Percentiles rank a stretch among this genome's conserved stretches.
Evolutionary conservation across 2,797 vertebrate species (phyloP).

Genomic region (Champsocephalus gunnari): DNA sequence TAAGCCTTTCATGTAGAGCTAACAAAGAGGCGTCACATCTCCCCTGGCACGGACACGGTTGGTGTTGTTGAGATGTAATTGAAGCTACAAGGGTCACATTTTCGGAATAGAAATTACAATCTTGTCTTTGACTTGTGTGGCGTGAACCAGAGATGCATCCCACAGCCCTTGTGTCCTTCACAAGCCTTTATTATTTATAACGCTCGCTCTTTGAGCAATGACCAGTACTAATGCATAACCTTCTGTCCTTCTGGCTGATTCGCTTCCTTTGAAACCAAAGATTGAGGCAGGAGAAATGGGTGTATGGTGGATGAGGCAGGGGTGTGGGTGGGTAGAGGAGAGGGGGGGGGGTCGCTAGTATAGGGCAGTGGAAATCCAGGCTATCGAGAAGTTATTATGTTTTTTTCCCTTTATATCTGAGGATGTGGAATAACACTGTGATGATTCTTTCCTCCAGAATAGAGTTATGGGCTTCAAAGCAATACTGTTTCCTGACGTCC

Average conservation of each 20-base stretch:
- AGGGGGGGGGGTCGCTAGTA: constrained; percentile 57
- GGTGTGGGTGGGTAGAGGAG: constrained; percentile 64
- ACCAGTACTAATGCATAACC: constrained; percentile 99
- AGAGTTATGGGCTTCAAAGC: constrained; percentile 86
- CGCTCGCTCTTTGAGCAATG: constrained; percentile 98
- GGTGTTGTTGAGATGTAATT: constrained; percentile 81
- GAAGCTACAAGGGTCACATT: constrained; percentile 87
- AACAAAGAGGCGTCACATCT: constrained; percentile 79
- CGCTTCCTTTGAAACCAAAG: constrained; percentile 95
- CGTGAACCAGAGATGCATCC: constrained; percentile 90
- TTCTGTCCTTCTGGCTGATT: constrained; percentile 99
- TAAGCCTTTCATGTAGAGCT: constrained; percentile 79
- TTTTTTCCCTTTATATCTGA: constrained; percentile 87
- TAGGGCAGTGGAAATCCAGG: constrained; percentile 86
- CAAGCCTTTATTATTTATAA: constrained; percentile 99
- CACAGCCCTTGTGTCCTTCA: constrained; percentile 92
- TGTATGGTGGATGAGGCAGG: constrained; percentile 74
- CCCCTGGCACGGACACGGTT: constrained; percentile 69
- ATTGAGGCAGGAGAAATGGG: constrained; percentile 90
- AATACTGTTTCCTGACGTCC: constrained; percentile 76
- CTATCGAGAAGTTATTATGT: constrained; percentile 88
- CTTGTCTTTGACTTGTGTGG: constrained; percentile 93
- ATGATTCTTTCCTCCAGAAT: constrained; percentile 84
- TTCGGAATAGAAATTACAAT: constrained; percentile 96
- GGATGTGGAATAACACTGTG: constrained; percentile 88